A percentile compares a stretch with the other conserved stretches of the same genome.
These are phyloP conservation scores for Spea hammondii DNA, from an alignment of 2,797 vertebrate species.

Conservation along the genomic window DNA sequence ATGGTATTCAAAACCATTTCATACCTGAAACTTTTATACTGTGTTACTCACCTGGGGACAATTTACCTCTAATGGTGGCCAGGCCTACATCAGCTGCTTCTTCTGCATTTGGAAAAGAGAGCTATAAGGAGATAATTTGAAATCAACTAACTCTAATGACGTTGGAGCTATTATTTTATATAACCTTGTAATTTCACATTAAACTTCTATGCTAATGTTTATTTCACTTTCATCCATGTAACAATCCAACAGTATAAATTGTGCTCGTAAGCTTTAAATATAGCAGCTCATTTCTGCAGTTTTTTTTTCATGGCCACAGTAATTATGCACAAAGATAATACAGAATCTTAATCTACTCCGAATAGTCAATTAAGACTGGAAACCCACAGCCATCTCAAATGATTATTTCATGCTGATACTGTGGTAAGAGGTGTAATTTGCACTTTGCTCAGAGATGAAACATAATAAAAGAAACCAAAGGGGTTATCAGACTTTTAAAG, in stretches of 20 bases:
- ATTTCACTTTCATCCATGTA: constrained; percentile 41
- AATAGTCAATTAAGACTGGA: constrained; percentile 51
- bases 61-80: too few relatives aligned
- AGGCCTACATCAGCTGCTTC: too few relatives aligned
- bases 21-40: too few relatives aligned
- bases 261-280: constrained; percentile 48
- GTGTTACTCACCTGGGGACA: too few relatives aligned
- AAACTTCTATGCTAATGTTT: constrained; percentile 39
- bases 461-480: constrained; percentile 42
- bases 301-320: constrained; percentile 48
- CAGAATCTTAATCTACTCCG: constrained; percentile 51
- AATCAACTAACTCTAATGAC: too few relatives aligned
- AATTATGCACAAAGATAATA: constrained; percentile 52
- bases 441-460: constrained; percentile 50
- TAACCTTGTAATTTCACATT: constrained; percentile 39
- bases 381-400: constrained; percentile 52
- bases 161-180: background rate
- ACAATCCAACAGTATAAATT: constrained; percentile 37
- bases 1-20: too few relatives aligned
- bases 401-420: constrained; percentile 53
- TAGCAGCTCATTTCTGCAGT: constrained; percentile 49
- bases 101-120: too few relatives aligned
- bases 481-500: constrained; percentile 26
- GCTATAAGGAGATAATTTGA: too few relatives aligned
- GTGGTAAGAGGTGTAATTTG: constrained; percentile 48